A percentile compares a stretch with the other conserved stretches of the same genome.
phyloP scores from a whole-genome alignment of 2,797 vertebrate species.

The Clarias laeviceps region DNA sequence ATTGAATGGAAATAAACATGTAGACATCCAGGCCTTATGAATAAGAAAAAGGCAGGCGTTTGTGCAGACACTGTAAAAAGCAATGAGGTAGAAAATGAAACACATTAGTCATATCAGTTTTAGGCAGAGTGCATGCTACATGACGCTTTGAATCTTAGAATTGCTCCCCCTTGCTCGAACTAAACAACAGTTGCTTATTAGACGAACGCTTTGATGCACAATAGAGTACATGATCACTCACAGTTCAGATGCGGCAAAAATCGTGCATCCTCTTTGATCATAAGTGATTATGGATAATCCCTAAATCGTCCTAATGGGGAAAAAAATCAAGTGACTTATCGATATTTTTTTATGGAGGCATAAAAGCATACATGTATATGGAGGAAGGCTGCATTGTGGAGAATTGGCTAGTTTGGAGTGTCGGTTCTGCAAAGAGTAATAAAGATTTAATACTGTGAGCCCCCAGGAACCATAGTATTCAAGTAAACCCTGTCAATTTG shows the following conservation, averaged over 20 bases:
- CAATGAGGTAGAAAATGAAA: constrained; percentile 3
- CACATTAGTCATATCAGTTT: neutral
- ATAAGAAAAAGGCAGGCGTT: constrained; percentile 27
- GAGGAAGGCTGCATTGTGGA: neutral
- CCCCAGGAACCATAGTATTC: no score
- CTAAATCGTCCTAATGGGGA: neutral
- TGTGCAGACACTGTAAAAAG: constrained; percentile 18
- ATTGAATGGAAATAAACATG: constrained; percentile 23
- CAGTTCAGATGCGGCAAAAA: neutral
- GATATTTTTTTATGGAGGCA: neutral
- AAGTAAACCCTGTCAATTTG: no score
- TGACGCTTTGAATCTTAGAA: neutral
- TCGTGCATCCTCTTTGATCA: neutral
- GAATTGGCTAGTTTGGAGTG: no score
- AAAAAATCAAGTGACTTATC: neutral
- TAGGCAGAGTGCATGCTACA: neutral
- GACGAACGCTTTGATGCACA: neutral
- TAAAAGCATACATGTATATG: neutral
- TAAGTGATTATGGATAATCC: neutral
- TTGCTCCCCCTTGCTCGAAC: neutral
- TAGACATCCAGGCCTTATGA: neutral
- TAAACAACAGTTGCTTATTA: neutral
- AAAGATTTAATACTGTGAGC: neutral
- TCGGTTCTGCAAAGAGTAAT: neutral
- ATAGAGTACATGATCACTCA: neutral